Evolutionary conservation across 2,888 invertebrate genomes (phyloP), one percentile per base, ranked within the genome.

Genomic region (Eutolmus rufibarbis): DNA sequence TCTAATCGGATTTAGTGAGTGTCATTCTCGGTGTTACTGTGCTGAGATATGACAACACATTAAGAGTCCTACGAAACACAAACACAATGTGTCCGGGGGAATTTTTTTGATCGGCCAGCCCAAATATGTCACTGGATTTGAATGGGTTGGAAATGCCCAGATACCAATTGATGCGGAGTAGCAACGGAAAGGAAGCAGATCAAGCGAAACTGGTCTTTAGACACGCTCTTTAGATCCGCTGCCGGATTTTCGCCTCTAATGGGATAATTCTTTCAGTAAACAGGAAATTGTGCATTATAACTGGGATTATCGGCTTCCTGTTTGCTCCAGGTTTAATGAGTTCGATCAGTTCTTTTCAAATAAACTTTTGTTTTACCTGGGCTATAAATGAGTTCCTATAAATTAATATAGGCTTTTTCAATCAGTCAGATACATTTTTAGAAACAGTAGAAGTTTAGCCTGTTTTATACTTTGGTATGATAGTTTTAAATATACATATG

Each of bases 1-100:
- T 56, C 57, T 82, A 82, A 82, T 82, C 82, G 82, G 82, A 82
- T 82, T 82, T 66, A 28, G 82, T 57, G 82, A 82, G 82, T 82
- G 82, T 82, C 82, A 82, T 57, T 82, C 34, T 14, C 57, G 19
- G 82, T 82, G 82, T 82, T 82, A 82, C 66, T 82, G 56, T 66
- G 82, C 40, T 40, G 82, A 82, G 82, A 66, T 82, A 37, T 66
- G 40, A 82, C 82, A 82, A 82, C 82, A 82, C 82, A 82, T 82
- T 82, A 82, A 82, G 82, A 66, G 57, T n/a, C 40, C 57, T 66
- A 66, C 82, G 19, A 16, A 46, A 46, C 12, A 46, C 43, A 46
- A 16, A 46, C 43, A 46, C 43, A 46, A 46, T 19, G 34, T 8
- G 23, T 56, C 57, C 56, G 31, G 46, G 81, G 82, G 28, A 57